Percentiles rank a stretch among this genome's conserved stretches.
These are phyloP conservation scores for Hirtodrosophila duncani DNA, from an alignment of 2,888 invertebrate species.

Conservation along the genomic window DNA sequence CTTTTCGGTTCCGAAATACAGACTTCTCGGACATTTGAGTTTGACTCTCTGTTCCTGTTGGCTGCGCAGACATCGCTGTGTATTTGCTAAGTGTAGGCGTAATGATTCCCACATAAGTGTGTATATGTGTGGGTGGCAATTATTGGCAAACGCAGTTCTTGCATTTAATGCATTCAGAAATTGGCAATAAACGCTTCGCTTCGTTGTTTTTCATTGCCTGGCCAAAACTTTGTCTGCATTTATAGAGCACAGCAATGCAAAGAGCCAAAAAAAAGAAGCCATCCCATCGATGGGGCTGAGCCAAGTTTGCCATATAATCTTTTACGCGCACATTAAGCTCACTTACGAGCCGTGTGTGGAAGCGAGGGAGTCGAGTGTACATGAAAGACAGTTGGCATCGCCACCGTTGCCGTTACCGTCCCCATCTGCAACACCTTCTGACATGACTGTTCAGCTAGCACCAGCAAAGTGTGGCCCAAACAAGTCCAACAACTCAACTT, in stretches of 20 bases:
- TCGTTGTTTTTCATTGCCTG: slow-evolving; percentile 13
- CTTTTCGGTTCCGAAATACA: too few species aligned
- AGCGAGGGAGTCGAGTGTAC: slow-evolving; percentile 3
- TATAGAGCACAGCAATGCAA: slow-evolving; percentile 19
- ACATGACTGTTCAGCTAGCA: slow-evolving; percentile 20
- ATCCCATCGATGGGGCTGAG: too few species aligned
- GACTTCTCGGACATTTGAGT: too few species aligned
- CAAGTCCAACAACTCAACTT: slow-evolving; percentile 34
- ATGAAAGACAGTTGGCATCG: slow-evolving; percentile 14
- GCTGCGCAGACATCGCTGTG: too few species aligned
- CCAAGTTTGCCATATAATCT: slow-evolving; percentile 64
- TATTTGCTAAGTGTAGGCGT: too few species aligned
- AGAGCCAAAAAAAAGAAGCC: neutral
- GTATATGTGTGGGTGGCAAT: slow-evolving; percentile 46
- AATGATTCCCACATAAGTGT: too few species aligned
- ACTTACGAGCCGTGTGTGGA: slow-evolving; percentile 49
- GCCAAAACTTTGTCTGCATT: slow-evolving; percentile 57
- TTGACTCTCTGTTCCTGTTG: too few species aligned
- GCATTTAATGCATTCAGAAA: slow-evolving; percentile 67
- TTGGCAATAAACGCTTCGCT: slow-evolving; percentile 63
- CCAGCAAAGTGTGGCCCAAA: slow-evolving; percentile 3
- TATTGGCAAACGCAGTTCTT: slow-evolving; percentile 53
- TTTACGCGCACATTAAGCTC: slow-evolving; percentile 65
- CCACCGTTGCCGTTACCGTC: too few species aligned
- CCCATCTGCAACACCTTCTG: slow-evolving; percentile 29